Evolutionary conservation across 2,888 invertebrate species (phyloP).

Genomic region (Rotaria magnacalcarata): DNA sequence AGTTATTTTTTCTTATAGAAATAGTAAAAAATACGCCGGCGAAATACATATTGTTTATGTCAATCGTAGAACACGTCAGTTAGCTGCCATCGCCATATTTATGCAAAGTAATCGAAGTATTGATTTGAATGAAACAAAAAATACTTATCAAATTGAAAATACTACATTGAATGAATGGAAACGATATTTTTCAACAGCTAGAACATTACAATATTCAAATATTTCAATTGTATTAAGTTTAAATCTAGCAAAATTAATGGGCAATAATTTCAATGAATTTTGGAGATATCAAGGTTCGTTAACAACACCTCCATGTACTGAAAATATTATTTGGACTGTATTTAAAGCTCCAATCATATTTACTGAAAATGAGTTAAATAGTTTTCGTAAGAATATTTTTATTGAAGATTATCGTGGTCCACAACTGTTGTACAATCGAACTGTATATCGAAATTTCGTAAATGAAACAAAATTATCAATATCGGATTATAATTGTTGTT

Average conservation of each 20-base stretch:
- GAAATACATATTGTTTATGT: slow-evolving; percentile 12
- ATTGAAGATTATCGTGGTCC: not conserved
- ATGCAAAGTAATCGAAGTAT: not conserved
- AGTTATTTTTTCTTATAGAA: not conserved
- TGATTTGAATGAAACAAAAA: not conserved
- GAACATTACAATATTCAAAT: not conserved
- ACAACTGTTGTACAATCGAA: not conserved
- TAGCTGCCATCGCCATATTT: not conserved
- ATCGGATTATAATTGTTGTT: not conserved
- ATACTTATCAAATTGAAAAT: not conserved
- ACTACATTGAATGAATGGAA: not conserved
- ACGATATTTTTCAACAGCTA: not conserved
- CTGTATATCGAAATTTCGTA: not conserved
- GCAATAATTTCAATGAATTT: not conserved
- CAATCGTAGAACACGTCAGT: not conserved
- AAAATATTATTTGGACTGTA: slow-evolving; percentile 5
- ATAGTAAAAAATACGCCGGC: not conserved
- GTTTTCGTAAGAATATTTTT: not conserved
- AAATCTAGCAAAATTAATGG: not conserved
- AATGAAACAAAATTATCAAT: not conserved
- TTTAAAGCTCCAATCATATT: not conserved
- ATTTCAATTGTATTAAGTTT: not conserved
- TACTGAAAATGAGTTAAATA: not conserved
- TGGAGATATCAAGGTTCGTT: not conserved
- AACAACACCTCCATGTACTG: slow-evolving; percentile 11